phyloP scores from a whole-genome alignment of 2,113 vertebrate genomes.

The Atherinomorus stipes region DNA sequence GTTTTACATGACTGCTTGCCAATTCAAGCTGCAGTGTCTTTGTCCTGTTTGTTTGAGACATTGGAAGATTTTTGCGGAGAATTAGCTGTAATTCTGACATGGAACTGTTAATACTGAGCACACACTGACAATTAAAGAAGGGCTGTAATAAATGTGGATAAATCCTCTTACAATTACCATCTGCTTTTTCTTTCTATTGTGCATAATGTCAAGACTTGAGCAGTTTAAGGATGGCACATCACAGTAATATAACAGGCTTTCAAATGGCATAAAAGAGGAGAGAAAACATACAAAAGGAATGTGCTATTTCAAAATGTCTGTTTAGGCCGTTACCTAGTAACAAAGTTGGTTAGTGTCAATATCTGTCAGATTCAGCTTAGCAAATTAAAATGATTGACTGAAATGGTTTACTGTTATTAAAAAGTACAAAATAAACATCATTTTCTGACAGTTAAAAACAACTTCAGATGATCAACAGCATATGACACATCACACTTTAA shows the following conservation, averaged over 20 bases:
- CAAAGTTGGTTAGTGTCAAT: slow-evolving; percentile 27
- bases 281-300: slow-evolving; percentile 7
- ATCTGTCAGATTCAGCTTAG: slow-evolving; percentile 8
- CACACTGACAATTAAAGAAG: not conserved
- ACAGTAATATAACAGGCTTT: slow-evolving; percentile 26
- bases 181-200: slow-evolving; percentile 2
- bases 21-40: not conserved
- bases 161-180: not conserved
- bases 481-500: too few species aligned
- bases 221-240: slow-evolving; percentile 29
- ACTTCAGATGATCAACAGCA: not conserved
- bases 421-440: not conserved
- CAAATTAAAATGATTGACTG: slow-evolving; percentile 21
- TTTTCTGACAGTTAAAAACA: not conserved
- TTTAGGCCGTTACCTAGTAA: slow-evolving; percentile 32
- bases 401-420: not conserved
- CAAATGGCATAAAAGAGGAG: slow-evolving; percentile 10
- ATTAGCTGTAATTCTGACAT: not conserved
- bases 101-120: not conserved
- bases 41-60: not conserved
- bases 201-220: slow-evolving; percentile 12
- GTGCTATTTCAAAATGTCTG: not conserved
- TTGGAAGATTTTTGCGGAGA: not conserved
- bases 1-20: slow-evolving; percentile 3
- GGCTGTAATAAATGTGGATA: not conserved